Evolutionary conservation across 2,797 vertebrate genomes (phyloP).

Genomic region (Acridotheres tristis): DNA sequence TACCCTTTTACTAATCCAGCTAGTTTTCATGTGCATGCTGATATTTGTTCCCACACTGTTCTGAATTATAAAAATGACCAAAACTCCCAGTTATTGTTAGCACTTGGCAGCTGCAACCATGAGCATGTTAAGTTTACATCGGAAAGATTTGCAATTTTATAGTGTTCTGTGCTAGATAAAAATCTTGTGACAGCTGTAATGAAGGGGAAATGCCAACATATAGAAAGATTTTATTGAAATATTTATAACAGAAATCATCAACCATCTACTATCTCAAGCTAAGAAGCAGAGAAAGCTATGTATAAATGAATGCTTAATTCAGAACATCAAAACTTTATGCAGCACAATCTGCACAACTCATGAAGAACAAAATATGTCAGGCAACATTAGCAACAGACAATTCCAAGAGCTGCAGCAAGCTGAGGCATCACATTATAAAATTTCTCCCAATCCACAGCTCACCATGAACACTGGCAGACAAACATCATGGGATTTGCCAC

Average conservation of each 20-base stretch:
- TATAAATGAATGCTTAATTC: not conserved
- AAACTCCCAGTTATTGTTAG: not conserved
- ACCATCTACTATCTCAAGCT: not conserved
- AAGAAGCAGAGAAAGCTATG: not conserved
- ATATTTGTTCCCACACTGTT: not conserved
- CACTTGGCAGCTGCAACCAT: not conserved
- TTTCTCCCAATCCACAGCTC: not conserved
- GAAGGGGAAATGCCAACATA: not conserved
- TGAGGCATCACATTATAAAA: not conserved
- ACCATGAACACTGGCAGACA: not conserved
- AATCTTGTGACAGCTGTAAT: not conserved
- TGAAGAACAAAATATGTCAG: not conserved
- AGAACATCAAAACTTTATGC: not conserved
- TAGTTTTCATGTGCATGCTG: not conserved
- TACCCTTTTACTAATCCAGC: not conserved
- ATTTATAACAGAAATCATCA: not conserved
- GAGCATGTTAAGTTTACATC: not conserved
- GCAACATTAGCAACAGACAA: not conserved
- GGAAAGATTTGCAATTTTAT: not conserved
- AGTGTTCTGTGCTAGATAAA: not conserved
- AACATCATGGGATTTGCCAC: not conserved
- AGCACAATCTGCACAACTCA: not conserved
- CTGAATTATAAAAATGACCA: not conserved
- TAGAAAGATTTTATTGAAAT: not conserved
- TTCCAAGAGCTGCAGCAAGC: not conserved